Conservation (phyloP, 2,888 invertebrate species). For the Chrysina gloriosa region DNA sequence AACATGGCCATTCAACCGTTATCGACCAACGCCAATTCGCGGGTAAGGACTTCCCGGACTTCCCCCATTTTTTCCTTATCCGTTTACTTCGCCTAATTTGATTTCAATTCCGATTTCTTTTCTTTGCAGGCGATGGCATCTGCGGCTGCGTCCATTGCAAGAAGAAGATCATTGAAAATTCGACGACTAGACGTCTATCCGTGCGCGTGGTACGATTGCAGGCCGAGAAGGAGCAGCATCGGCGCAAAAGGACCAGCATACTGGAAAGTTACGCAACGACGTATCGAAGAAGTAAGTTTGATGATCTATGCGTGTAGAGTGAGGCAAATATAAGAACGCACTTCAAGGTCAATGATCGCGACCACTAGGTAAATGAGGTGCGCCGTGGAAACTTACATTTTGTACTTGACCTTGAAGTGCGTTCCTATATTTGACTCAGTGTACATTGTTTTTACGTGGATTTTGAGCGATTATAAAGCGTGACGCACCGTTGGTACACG, state of each 20-base stretch:
- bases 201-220: conserved; percentile 24
- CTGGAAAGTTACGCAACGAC: conserved; percentile 31
- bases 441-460: too few species aligned
- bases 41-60: conserved; percentile 2
- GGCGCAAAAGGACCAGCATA: neutral
- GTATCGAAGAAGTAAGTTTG: conserved; percentile 18
- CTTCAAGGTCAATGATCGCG: too few species aligned
- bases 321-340: too few species aligned
- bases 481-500: too few species aligned
- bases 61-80: neutral
- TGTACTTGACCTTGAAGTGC: too few species aligned
- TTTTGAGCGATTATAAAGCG: too few species aligned
- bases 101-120: conserved; percentile 4
- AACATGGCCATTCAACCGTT: conserved; percentile 29
- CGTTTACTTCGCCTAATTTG: neutral
- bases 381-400: too few species aligned
- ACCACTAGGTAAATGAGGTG: too few species aligned
- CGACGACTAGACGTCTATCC: conserved; percentile 19
- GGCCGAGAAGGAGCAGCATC: neutral
- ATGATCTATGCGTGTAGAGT: too few species aligned
- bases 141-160: conserved; percentile 6
- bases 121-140: conserved; percentile 12
- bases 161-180: conserved; percentile 17
- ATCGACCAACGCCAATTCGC: neutral
- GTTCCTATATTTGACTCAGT: too few species aligned